These are phyloP conservation scores for Pogona vitticeps DNA, from an alignment of 2,113 vertebrate species.

Conservation along the genomic window DNA sequence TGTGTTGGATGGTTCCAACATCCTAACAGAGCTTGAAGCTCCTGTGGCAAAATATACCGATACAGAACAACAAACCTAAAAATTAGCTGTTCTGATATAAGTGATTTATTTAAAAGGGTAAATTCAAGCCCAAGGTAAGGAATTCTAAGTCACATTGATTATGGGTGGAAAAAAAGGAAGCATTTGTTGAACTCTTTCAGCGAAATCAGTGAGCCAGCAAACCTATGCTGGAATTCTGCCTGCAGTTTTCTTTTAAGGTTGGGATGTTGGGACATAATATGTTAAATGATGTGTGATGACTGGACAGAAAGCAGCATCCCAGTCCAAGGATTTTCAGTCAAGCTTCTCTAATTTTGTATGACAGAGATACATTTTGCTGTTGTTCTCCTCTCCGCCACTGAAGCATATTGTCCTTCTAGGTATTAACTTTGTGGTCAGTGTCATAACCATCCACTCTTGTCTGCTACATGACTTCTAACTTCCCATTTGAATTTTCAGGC, in stretches of 20 bases:
- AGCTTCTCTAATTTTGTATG: slow-evolving; percentile 77
- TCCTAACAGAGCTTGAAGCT: not conserved
- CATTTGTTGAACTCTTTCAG: not conserved
- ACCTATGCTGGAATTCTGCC: not conserved
- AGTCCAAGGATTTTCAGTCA: slow-evolving; percentile 40
- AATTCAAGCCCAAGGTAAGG: not conserved
- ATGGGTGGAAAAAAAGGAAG: not conserved
- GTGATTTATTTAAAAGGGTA: not conserved
- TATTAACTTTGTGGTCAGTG: slow-evolving; percentile 22
- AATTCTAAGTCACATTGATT: not conserved
- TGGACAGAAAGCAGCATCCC: slow-evolving; percentile 46
- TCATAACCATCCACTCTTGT: not conserved
- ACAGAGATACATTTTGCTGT: slow-evolving; percentile 43
- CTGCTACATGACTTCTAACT: not conserved
- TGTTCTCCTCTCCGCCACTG: slow-evolving; percentile 56
- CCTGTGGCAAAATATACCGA: not conserved
- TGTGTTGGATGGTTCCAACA: not conserved
- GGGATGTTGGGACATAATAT: not conserved
- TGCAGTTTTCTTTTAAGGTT: not conserved
- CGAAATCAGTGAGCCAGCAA: not conserved
- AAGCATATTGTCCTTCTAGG: slow-evolving; percentile 47
- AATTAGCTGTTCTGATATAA: not conserved
- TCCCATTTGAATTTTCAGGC: not conserved
- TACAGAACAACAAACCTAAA: not conserved
- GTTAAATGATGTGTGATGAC: slow-evolving; percentile 63